Evolutionary conservation across 2,797 vertebrate genomes (phyloP).

Genomic region (Mionectes olivaceus): DNA sequence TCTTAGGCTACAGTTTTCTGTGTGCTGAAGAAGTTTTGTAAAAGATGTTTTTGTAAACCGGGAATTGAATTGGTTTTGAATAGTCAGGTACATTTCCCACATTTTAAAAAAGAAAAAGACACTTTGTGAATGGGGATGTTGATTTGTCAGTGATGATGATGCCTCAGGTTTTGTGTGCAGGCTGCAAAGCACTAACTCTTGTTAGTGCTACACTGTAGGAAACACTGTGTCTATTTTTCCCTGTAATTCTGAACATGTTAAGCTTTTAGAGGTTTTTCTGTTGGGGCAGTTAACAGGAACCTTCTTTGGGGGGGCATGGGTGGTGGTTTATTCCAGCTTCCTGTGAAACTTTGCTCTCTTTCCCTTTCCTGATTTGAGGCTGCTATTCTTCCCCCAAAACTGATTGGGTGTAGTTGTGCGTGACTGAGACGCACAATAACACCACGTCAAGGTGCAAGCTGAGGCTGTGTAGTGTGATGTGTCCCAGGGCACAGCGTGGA

Average conservation of each 20-base stretch:
- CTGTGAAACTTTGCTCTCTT: background rate
- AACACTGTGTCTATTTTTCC: background rate
- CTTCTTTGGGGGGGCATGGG: background rate
- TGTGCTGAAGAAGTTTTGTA: background rate
- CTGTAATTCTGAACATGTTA: background rate
- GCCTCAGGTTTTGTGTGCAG: background rate
- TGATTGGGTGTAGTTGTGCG: rapidly evolving
- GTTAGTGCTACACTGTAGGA: rapidly evolving
- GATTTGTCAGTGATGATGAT: background rate
- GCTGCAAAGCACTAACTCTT: background rate
- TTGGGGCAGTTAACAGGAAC: background rate
- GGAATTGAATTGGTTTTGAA: background rate
- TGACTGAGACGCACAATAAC: rapidly evolving
- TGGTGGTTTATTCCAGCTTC: background rate
- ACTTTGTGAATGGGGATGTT: background rate
- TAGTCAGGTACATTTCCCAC: background rate
- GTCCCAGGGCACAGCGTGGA: no score
- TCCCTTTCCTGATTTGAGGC: background rate
- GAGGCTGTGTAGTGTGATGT: rapidly evolving
- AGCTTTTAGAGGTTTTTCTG: background rate
- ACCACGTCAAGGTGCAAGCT: rapidly evolving
- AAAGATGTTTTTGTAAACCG: background rate
- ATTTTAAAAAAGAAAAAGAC: background rate
- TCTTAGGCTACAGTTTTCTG: background rate
- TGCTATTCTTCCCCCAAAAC: background rate